phyloP scores from a whole-genome alignment of 2,113 vertebrate species.

The Meleagris gallopavo region DNA sequence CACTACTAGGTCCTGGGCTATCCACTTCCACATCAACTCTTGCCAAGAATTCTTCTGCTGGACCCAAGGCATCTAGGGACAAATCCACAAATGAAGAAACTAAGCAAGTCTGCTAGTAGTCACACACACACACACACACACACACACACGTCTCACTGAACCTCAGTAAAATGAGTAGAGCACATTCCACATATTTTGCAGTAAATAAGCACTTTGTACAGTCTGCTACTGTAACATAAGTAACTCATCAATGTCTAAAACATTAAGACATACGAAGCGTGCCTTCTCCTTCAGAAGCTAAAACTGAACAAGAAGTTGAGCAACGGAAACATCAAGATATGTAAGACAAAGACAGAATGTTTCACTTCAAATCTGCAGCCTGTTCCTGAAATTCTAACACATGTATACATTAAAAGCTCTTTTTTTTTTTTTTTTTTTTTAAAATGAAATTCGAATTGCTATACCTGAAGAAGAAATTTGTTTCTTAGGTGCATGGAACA shows the following conservation, averaged over 20 bases:
- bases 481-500: constrained; percentile 90
- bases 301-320: background rate
- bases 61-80: constrained; percentile 81
- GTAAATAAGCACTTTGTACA: background rate
- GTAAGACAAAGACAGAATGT: background rate
- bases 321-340: background rate
- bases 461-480: constrained; percentile 84
- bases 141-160: background rate
- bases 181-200: background rate
- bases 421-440: background rate
- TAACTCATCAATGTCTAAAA: background rate
- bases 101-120: background rate
- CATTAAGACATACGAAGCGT: background rate
- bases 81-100: background rate
- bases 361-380: background rate
- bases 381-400: background rate
- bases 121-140: background rate
- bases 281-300: background rate
- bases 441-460: constrained; percentile 5
- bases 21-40: constrained; percentile 93
- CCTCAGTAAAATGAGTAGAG: background rate
- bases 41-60: constrained; percentile 88
- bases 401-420: background rate
- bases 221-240: background rate
- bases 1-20: constrained; percentile 86